A percentile compares a stretch with the other conserved stretches of the same genome.
Evolutionary conservation across 2,888 invertebrate genomes (phyloP).

Genomic region (Lycaena phlaeas): DNA sequence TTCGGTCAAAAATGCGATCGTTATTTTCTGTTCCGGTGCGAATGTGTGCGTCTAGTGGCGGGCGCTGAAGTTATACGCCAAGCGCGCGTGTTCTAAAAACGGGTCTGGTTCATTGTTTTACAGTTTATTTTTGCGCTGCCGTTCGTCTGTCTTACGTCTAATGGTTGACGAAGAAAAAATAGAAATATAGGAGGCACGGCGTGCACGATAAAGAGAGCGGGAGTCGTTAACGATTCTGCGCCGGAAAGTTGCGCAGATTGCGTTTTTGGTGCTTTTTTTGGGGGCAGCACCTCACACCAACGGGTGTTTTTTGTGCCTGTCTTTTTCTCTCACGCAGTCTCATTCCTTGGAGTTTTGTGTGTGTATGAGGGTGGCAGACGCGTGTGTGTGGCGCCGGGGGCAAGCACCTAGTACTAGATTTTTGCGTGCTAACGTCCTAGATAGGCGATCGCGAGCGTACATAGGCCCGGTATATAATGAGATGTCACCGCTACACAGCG

Average conservation of each 20-base stretch:
- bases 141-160: slow-evolving; percentile 57
- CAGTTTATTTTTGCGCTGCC: slow-evolving; percentile 25
- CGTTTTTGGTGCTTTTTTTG: slow-evolving; percentile 75
- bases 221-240: slow-evolving; percentile 75
- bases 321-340: slow-evolving; percentile 64
- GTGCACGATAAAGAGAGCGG: slow-evolving; percentile 71
- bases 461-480: slow-evolving; percentile 58
- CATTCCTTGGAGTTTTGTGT: slow-evolving; percentile 36
- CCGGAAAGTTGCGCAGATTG: slow-evolving; percentile 74
- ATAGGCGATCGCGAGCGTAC: slow-evolving; percentile 46
- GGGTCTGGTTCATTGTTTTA: slow-evolving; percentile 15
- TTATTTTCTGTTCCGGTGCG: slow-evolving; percentile 71
- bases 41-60: slow-evolving; percentile 61
- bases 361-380: slow-evolving; percentile 29
- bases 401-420: slow-evolving; percentile 67
- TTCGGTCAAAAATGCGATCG: slow-evolving; percentile 74
- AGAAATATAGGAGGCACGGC: slow-evolving; percentile 72
- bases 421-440: slow-evolving; percentile 68
- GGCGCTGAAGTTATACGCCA: slow-evolving; percentile 44
- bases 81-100: slow-evolving; percentile 20
- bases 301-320: slow-evolving; percentile 68
- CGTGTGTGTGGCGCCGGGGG: slow-evolving; percentile 34
- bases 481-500: slow-evolving; percentile 55
- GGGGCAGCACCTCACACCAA: slow-evolving; percentile 69
- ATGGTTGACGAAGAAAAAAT: slow-evolving; percentile 66